Evolutionary conservation across 2,113 vertebrate species (phyloP), one percentile per base, ranked within the genome.

Genomic region (Passer domesticus): DNA sequence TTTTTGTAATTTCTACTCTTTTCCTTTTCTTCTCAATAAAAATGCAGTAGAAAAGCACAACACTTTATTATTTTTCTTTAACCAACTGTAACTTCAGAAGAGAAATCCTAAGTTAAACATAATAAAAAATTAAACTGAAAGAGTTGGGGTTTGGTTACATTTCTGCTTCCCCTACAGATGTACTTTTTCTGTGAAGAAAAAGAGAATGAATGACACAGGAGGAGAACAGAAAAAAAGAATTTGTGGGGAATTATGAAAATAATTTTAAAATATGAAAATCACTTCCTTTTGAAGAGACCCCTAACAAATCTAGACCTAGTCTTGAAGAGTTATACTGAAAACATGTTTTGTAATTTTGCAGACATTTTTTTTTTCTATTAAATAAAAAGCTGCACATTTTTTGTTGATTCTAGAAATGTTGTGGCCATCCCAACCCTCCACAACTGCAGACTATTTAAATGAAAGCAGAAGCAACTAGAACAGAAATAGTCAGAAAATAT

Each of bases 101-200:
- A 70, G 1, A 66, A 56, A 52, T 47, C 9, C 8, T 19, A 55
- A 50, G 2, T 13, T 22, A 39, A 58, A 6, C 19, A 5, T 37
- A 39, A 46, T 30, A 21, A 66, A 83, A 79, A 85, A 18, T 6
- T 23, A 35, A 56, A 2, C 10, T 47, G 41, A 19, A 73, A 25
- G 5, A 56, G 2, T 11, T 75, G 3, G 7, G 1, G 0, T 86
- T 69, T 66, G 10, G 5, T 59, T 63, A 28, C 0, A 0, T 16
- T 85, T 58, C 15, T 47, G 3, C 2, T 87, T 59, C 37, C 10
- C 10, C 3, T 8, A 46, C 5, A 69, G 13, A 23, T 13, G 1
- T 33, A 58, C 1, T 31, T 49, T 47, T 49, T 27, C 15, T 73
- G 17, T 33, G 16, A 91, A 87, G 21, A 37, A 46, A 94, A 91